Evolutionary conservation across 1,140 invertebrate genomes (phyloP).

Genomic region (Calliopsis andreniformis): DNA sequence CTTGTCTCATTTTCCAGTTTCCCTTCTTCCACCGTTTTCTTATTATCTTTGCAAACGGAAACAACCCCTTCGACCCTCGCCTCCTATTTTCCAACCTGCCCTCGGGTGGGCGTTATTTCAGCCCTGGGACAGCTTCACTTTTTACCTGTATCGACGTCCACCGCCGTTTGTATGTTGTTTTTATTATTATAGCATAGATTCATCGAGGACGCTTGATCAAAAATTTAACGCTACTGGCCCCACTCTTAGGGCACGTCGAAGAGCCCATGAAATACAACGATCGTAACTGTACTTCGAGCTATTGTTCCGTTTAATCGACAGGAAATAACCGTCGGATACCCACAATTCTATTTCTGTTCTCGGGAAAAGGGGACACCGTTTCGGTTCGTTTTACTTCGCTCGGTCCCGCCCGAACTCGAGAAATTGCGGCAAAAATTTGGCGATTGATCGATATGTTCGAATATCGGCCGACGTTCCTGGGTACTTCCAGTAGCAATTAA

Average conservation of each 20-base stretch:
- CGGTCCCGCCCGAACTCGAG: not conserved
- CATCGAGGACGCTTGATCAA: slow-evolving; percentile 5
- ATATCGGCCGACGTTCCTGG: not conserved
- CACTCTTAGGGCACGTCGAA: no score
- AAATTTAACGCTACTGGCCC: slow-evolving; percentile 1
- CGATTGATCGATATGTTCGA: not conserved
- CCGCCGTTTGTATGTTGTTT: not conserved
- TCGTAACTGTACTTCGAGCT: not conserved
- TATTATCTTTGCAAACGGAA: no score
- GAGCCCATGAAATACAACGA: not conserved
- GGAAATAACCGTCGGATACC: slow-evolving; percentile 14
- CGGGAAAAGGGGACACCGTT: not conserved
- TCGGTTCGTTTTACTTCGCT: not conserved
- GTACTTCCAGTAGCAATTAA: slow-evolving; percentile 25
- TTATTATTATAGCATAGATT: not conserved
- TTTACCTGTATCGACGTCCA: not conserved
- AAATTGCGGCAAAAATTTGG: not conserved
- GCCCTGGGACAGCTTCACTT: not conserved
- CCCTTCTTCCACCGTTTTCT: no score
- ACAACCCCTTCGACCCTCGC: no score
- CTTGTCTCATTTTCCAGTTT: not conserved
- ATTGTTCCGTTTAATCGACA: slow-evolving; percentile 43
- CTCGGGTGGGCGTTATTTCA: not conserved
- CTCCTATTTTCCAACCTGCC: not conserved
- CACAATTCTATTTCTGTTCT: slow-evolving; percentile 10